These are phyloP conservation scores for Gymnogyps californianus DNA, from an alignment of 2,113 vertebrate species.

Conservation along the genomic window DNA sequence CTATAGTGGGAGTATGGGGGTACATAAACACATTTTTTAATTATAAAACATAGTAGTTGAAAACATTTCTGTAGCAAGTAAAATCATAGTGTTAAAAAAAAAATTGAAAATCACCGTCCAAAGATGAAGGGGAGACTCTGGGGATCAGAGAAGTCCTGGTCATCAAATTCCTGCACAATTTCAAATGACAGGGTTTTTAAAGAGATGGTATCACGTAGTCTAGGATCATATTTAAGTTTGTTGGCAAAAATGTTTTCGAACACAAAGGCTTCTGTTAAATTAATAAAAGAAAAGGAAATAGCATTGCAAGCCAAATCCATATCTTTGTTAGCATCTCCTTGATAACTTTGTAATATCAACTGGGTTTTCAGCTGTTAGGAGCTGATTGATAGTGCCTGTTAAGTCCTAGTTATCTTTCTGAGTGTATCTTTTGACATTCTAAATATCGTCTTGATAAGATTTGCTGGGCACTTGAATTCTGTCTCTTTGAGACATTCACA, in stretches of 20 bases:
- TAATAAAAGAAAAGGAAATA: neutral
- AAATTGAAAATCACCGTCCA: neutral
- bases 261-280: neutral
- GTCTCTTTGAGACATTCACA: neutral
- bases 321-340: neutral
- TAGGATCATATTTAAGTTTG: neutral
- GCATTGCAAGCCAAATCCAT: neutral
- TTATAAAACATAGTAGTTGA: slow-evolving; percentile 47
- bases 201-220: neutral
- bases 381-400: neutral
- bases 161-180: neutral
- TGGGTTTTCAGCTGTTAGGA: neutral
- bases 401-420: neutral
- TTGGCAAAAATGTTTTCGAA: neutral
- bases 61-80: neutral
- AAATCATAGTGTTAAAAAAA: neutral
- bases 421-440: slow-evolving; percentile 1
- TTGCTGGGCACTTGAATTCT: neutral
- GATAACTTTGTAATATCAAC: neutral
- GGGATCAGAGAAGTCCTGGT: neutral
- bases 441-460: neutral
- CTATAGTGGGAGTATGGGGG: slow-evolving; percentile 37
- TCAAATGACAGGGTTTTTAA: neutral
- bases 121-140: neutral
- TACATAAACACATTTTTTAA: slow-evolving; percentile 59